A percentile compares a stretch with the other conserved stretches of the same genome.
These are phyloP conservation scores for Chrysolina oricalcia DNA, from an alignment of 2,888 invertebrate species.

Conservation along the genomic window DNA sequence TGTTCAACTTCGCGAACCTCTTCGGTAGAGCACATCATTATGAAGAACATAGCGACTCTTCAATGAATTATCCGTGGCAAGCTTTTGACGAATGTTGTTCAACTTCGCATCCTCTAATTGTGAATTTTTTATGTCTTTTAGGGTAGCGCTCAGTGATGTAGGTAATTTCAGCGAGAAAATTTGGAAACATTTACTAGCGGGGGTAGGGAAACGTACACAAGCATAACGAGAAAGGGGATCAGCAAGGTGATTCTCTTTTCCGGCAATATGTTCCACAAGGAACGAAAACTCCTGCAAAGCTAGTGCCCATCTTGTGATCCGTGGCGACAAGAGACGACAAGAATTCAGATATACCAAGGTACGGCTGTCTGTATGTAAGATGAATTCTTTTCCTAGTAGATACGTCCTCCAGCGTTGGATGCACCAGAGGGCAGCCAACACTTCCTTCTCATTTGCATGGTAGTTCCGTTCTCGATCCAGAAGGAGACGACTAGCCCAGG, in stretches of 20 bases:
- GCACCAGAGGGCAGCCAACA: background rate
- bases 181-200: background rate
- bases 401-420: conserved; percentile 6
- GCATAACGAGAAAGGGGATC: conserved; percentile 8
- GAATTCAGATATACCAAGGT: background rate
- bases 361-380: background rate
- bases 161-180: background rate
- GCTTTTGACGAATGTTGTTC: too few species aligned
- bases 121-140: background rate
- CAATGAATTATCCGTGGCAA: too few species aligned
- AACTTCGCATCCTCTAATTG: background rate
- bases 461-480: background rate
- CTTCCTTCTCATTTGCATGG: background rate
- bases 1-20: too few species aligned
- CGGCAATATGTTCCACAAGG: background rate
- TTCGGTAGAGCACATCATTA: too few species aligned
- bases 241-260: background rate
- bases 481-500: background rate
- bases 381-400: background rate
- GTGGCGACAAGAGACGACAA: background rate
- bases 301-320: conserved; percentile 21
- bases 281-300: background rate
- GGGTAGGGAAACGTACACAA: background rate
- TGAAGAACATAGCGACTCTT: too few species aligned
- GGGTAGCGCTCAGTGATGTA: background rate